Evolutionary conservation across 2,888 invertebrate species (phyloP), one percentile per base, ranked within the genome.

Genomic region (Bellardia pandia): DNA sequence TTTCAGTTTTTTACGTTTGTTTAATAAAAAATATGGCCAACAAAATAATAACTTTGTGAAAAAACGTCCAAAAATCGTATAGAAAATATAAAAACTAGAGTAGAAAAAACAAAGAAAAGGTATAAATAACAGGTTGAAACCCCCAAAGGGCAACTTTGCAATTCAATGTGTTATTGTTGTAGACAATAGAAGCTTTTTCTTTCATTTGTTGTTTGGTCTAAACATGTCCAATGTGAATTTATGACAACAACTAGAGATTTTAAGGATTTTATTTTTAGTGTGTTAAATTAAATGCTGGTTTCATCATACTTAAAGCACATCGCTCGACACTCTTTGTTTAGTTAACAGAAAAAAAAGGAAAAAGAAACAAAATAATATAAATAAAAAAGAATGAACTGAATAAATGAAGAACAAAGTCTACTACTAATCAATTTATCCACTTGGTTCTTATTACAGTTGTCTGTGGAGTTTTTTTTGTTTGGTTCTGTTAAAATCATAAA

Each of bases 361-460:
- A 60, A 30, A 68, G 37, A 37, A 30, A 60, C 48, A 16, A 60
- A 75, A 60, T 68, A 33, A 75, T 40, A 42, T 30, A 62, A 53
- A 45, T 14, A 66, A 37, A 23, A 71, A 58, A 14, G 48, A 48
- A 13, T 16, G 6, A 53, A 53, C 53, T 2, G 33, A 1, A 14
- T 40, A 1, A 62, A 83, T 53, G 45, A 33, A 40, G 68, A 85
- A 83, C 68, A 82, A 83, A 86, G 78, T 86, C 86, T 83, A 82
- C 75, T 68, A 16, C 75, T 86, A 84, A 86, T 86, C 84, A 86
- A 86, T 86, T 86, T 86, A 86, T 71, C 76, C 58, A 84, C 69
- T 86, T 76, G 64, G 45, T 16, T 11, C 58, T 60, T 51, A 69
- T 76, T 79, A 79, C 51, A 58, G 6, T 68, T 79, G 85, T 85